A percentile compares a stretch with the other conserved stretches of the same genome.
These are phyloP conservation scores for Scartelaos histophorus DNA, from an alignment of 2,113 vertebrate species.

Conservation along the genomic window DNA sequence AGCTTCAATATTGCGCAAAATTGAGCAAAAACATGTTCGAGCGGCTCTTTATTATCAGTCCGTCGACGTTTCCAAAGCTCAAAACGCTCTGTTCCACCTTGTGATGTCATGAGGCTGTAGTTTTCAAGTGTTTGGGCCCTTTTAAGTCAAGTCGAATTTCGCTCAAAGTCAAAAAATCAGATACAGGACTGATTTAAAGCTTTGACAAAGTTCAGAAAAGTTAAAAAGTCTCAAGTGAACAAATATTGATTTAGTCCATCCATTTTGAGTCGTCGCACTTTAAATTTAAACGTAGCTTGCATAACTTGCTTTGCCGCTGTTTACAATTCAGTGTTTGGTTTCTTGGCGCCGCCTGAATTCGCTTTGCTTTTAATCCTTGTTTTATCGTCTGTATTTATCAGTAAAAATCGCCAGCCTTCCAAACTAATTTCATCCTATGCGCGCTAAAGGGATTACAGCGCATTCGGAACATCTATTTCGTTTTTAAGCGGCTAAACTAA, in stretches of 20 bases:
- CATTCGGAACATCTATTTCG: slow-evolving; percentile 55
- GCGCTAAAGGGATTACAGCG: slow-evolving; percentile 40
- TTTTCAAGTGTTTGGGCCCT: too few species aligned
- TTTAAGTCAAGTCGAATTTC: too few species aligned
- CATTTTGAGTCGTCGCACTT: slow-evolving; percentile 3
- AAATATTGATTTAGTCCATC: slow-evolving; percentile 13
- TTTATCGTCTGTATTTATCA: slow-evolving; percentile 42
- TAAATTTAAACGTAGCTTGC: not conserved
- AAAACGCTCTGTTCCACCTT: too few species aligned
- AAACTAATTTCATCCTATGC: slow-evolving; percentile 40
- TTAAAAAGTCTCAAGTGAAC: not conserved
- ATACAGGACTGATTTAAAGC: too few species aligned
- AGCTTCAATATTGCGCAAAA: too few species aligned
- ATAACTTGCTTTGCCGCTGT: not conserved
- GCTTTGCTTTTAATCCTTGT: slow-evolving; percentile 31
- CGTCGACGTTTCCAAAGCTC: too few species aligned
- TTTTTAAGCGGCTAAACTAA: slow-evolving; percentile 48
- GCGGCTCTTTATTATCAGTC: too few species aligned
- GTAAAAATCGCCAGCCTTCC: slow-evolving; percentile 27
- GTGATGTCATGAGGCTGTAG: too few species aligned
- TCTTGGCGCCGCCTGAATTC: not conserved
- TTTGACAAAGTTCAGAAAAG: too few species aligned
- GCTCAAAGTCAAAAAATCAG: too few species aligned
- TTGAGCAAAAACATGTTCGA: too few species aligned
- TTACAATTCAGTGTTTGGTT: not conserved